Evolutionary conservation across 2,888 invertebrate species (phyloP), one percentile per base, ranked within the genome.

Genomic region (Drosophila koepferae): DNA sequence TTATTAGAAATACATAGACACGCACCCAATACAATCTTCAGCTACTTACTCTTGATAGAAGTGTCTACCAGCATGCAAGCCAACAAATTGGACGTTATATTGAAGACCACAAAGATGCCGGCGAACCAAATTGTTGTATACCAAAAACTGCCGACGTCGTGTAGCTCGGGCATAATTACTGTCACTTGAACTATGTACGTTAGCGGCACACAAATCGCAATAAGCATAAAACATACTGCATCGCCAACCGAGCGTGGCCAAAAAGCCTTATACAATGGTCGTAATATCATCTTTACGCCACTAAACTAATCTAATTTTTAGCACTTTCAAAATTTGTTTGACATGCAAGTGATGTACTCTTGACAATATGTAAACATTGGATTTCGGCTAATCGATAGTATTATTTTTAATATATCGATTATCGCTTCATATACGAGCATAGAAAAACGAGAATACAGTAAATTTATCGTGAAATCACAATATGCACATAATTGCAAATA

Each of bases 11-110:
- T 7, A 3, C 18, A 3, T 14, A 53, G 12, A 53, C 23, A 38
- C 23, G 1, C 14, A 38, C n/a, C 1, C 14, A 4, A 6, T 7
- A 3, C 1, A 28, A n/a, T 38, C 14, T 4, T 18, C 3, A 18
- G 14, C 10, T 46, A 78, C 81, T 94, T 90, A 91, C 94, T 95
- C 90, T 94, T 94, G 83, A 96, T 96, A 81, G 96, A 97, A 16
- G 97, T 96, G 83, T 98, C 96, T 62, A 95, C 95, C 59, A 96
- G 92, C 90, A 97, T 95, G 40, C 96, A 95, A 82, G 95, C 96
- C 53, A 97, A 94, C 90, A 97, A 95, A 91, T 98, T 98, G 1
- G 96, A 95, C 56, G 96, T 94, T 36, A 98, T 94, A 91, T 98
- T 98, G 48, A 96, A 92, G 83, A 97, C 93, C 0, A 98, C 92